phyloP scores from a whole-genome alignment of 2,797 vertebrate species.

The Manis crassicaudata region DNA sequence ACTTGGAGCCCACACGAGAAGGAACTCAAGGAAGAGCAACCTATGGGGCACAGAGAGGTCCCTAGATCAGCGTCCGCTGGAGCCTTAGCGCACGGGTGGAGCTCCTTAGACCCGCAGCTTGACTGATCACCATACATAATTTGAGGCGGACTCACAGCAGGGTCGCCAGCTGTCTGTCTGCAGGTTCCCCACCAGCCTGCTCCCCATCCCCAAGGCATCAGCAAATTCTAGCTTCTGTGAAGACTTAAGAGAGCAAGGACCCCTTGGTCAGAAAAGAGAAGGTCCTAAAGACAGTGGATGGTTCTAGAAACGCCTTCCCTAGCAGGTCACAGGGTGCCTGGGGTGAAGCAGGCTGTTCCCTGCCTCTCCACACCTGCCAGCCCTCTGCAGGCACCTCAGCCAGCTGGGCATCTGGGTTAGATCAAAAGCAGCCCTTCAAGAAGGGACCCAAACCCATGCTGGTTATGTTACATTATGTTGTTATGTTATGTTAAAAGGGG shows the following conservation, averaged over 20 bases:
- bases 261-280: background rate
- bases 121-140: accelerated
- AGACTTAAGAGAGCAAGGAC: background rate
- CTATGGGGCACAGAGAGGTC: background rate
- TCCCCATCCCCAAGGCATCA: background rate
- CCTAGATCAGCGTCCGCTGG: too few relatives aligned
- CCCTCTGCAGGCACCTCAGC: background rate
- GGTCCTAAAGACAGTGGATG: background rate
- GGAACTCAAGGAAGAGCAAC: background rate
- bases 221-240: background rate
- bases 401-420: accelerated
- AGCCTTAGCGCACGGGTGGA: background rate
- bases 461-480: too few relatives aligned
- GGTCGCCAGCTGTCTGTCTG: too few relatives aligned
- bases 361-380: background rate
- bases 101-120: accelerated
- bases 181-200: background rate
- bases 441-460: background rate
- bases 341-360: background rate
- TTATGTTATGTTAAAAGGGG: too few relatives aligned
- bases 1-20: background rate
- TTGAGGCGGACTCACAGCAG: too few relatives aligned
- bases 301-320: background rate
- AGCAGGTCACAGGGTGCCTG: background rate
- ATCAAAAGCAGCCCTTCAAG: background rate